A percentile compares a stretch with the other conserved stretches of the same genome.
Evolutionary conservation across 2,113 vertebrate genomes (phyloP).

Genomic region (Cromileptes altivelis): DNA sequence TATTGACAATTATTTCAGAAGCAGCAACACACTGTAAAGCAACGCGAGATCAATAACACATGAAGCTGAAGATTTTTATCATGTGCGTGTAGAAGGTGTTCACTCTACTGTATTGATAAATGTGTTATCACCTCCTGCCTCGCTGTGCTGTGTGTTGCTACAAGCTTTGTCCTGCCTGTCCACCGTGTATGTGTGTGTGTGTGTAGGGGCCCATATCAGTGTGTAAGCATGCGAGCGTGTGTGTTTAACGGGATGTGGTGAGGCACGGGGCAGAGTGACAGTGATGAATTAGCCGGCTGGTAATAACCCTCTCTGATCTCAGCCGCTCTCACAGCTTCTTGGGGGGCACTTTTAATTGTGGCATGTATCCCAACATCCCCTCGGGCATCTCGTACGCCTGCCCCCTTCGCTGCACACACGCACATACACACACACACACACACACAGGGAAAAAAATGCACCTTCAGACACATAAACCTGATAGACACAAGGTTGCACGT

Average conservation of each 20-base stretch:
- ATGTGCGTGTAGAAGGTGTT: slow-evolving; percentile 11
- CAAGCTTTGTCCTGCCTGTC: slow-evolving; percentile 43
- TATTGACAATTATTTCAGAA: slow-evolving; percentile 13
- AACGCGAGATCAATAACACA: slow-evolving; percentile 15
- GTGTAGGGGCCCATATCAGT: slow-evolving; percentile 19
- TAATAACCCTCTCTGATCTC: slow-evolving; percentile 81
- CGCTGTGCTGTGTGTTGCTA: background rate
- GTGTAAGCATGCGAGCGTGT: slow-evolving; percentile 16
- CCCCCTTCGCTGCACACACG: slow-evolving; percentile 22
- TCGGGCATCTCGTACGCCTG: slow-evolving; percentile 48
- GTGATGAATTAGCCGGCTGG: slow-evolving; percentile 82
- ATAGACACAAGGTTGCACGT: background rate
- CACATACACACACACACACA: slow-evolving; percentile 21
- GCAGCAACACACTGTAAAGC: background rate
- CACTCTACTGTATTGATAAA: slow-evolving; percentile 13
- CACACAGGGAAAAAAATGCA: background rate
- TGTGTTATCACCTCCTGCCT: slow-evolving; percentile 20
- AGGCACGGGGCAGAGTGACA: slow-evolving; percentile 62
- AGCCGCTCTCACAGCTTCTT: slow-evolving; percentile 67
- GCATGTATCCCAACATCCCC: slow-evolving; percentile 74
- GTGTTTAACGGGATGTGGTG: slow-evolving; percentile 56
- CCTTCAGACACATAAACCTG: background rate
- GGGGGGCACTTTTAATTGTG: slow-evolving; percentile 82
- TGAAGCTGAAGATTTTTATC: background rate
- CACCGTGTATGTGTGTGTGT: background rate